Evolutionary conservation across 2,113 vertebrate species (phyloP), one percentile per base, ranked within the genome.

Genomic region (Oncorhynchus masou): DNA sequence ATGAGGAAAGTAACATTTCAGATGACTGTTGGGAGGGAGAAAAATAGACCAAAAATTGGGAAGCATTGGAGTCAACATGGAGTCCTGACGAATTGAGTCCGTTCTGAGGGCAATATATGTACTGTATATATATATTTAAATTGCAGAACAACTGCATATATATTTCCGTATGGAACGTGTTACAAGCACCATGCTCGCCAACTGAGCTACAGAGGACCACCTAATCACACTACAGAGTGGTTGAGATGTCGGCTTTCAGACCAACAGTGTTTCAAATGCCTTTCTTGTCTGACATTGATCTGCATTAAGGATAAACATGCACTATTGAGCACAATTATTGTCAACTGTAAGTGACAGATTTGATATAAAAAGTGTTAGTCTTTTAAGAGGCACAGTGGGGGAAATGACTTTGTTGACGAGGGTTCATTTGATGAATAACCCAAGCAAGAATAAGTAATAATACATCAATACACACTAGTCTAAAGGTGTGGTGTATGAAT

Each of bases 1-100:
- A 15, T 39, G 71, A 57, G 71, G 73, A 22, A 39, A n/a, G 71
- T 31, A 79, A 49, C 49, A 73, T 65, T 65, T 74, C 79, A 59
- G 22, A 62, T 24, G 59, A 62, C 64, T 66, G 73, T 45, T 45
- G 8, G 39, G 39, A 45, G 39, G 39, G 39, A 45, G 39, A 45
- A 72, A 57, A 29, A 54, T 34, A 34, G 34, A 39, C 34, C 34
- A 39, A 9, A 9, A 39, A 9, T 9, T 39, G 7, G 34, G 34
- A 39, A 45, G 39, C 39, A 45, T 45, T 45, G 39, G 39, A 45
- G 39, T 45, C 5, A 45, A 45, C 39, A 45, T 45, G 39, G n/a
- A n/a, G n/a, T n/a, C n/a, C 8, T 8, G 8, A 45, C 39, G 2
- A 11, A 45, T 45, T 45, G 8, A 45, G 39, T 8, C 39, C 39